Evolutionary conservation across 2,113 vertebrate species (phyloP).

Genomic region (Phainopepla nitens): DNA sequence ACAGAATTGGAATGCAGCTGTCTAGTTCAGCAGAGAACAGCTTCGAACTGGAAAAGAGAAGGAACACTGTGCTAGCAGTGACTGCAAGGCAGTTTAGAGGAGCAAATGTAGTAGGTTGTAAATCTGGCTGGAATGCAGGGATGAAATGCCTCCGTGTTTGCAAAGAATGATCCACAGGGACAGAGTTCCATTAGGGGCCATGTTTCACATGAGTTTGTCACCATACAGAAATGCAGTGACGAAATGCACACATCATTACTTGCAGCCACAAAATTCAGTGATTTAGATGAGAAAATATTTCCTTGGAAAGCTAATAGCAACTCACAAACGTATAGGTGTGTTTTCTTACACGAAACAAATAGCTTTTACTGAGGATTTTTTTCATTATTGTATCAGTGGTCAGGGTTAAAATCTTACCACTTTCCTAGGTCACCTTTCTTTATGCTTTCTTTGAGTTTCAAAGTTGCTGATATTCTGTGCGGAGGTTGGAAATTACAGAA

Average conservation of each 20-base stretch:
- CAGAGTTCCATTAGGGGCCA: background rate
- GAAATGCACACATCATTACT: background rate
- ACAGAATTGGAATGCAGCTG: background rate
- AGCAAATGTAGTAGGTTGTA: background rate
- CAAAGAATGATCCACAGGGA: background rate
- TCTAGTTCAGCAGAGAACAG: background rate
- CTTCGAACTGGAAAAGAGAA: background rate
- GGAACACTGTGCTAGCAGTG: background rate
- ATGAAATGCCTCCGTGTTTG: background rate
- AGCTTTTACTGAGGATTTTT: background rate
- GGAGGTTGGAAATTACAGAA: background rate
- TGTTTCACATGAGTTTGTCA: background rate
- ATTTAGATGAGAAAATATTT: background rate
- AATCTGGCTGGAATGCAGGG: background rate
- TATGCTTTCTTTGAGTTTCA: background rate
- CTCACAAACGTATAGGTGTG: fast-evolving
- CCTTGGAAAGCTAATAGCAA: background rate
- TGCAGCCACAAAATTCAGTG: background rate
- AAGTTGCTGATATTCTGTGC: background rate
- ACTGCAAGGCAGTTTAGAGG: background rate
- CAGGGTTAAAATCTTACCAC: background rate
- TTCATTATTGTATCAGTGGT: background rate
- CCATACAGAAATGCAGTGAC: background rate
- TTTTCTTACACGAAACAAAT: background rate
- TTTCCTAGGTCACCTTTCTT: background rate